A percentile compares a stretch with the other conserved stretches of the same genome.
Evolutionary conservation across 2,797 vertebrate species (phyloP).

Genomic region (Cynopterus sphinx): DNA sequence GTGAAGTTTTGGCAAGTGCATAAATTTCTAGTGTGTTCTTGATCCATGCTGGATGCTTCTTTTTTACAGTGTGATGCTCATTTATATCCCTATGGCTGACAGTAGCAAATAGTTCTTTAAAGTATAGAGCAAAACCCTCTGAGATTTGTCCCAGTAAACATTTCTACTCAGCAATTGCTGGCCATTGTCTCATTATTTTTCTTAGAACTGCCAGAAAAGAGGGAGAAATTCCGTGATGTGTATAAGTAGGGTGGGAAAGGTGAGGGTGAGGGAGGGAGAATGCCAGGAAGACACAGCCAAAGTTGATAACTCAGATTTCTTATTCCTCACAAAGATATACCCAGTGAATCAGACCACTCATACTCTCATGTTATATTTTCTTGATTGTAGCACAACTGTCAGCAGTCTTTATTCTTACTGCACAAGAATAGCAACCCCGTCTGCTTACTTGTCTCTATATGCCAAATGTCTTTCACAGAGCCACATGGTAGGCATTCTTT

Average conservation of each 20-base stretch:
- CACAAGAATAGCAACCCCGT: slow-evolving; percentile 24
- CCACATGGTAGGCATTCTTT: neutral
- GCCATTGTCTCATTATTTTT: slow-evolving; percentile 19
- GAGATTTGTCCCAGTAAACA: slow-evolving; percentile 23
- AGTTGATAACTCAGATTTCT: neutral
- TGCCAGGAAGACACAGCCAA: neutral
- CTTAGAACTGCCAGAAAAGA: slow-evolving; percentile 34
- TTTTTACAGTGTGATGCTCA: neutral
- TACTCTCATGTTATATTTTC: neutral
- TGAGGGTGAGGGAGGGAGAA: neutral
- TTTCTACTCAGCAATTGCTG: neutral
- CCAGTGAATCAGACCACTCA: neutral
- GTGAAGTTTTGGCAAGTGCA: neutral
- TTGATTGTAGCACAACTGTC: slow-evolving; percentile 52
- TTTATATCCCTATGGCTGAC: neutral
- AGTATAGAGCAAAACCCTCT: neutral
- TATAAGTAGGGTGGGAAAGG: neutral
- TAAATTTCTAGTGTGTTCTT: neutral
- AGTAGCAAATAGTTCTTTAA: neutral
- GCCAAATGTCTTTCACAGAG: neutral
- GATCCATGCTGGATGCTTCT: neutral
- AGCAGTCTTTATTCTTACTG: slow-evolving; percentile 38
- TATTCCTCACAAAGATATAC: neutral
- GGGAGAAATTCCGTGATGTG: neutral
- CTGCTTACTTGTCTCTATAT: neutral